Percentiles rank a stretch among this genome's conserved stretches.
phyloP scores from a whole-genome alignment of 30 jellyfish, hydroid and myxozoan genomes.

The Pseudorhiza aurosa region DNA sequence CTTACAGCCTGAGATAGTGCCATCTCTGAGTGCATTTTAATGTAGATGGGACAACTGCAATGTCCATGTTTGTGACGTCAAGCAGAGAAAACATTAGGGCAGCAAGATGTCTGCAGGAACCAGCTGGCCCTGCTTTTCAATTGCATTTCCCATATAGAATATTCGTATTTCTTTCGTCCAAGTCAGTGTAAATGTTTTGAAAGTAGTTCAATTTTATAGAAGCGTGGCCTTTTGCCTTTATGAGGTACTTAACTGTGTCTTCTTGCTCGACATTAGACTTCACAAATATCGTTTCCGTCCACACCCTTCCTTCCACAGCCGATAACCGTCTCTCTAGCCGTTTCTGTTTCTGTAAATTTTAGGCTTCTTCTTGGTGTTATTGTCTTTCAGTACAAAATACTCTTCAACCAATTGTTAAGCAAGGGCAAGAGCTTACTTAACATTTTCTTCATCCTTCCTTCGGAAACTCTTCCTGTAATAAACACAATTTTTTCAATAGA shows the following conservation, averaged over 20 bases:
- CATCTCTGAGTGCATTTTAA: slow-evolving; percentile 59
- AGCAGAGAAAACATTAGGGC: slow-evolving; percentile 29
- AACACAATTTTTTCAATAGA: neutral
- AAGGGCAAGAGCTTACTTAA: too few relatives aligned
- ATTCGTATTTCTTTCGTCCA: slow-evolving; percentile 14
- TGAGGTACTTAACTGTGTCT: neutral
- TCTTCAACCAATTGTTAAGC: too few relatives aligned
- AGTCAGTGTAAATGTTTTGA: slow-evolving; percentile 21
- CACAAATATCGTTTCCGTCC: slow-evolving; percentile 18
- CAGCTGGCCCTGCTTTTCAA: slow-evolving; percentile 72
- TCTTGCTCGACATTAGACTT: slow-evolving; percentile 8
- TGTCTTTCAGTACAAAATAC: neutral
- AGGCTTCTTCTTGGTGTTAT: neutral
- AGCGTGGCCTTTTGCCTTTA: slow-evolving; percentile 59
- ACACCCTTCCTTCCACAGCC: slow-evolving; percentile 31
- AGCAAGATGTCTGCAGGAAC: slow-evolving; percentile 73
- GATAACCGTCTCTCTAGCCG: neutral
- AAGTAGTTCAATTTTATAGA: slow-evolving; percentile 29
- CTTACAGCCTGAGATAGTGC: slow-evolving; percentile 15
- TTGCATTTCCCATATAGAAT: slow-evolving; percentile 20
- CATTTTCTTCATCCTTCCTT: too few relatives aligned
- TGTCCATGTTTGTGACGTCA: slow-evolving; percentile 26
- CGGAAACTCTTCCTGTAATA: too few relatives aligned
- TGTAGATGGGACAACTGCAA: slow-evolving; percentile 1
- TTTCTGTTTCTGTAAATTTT: neutral